Base-by-base conservation (phyloP, 2,113 vertebrate species). In the Daphoenositta chrysoptera region DNA sequence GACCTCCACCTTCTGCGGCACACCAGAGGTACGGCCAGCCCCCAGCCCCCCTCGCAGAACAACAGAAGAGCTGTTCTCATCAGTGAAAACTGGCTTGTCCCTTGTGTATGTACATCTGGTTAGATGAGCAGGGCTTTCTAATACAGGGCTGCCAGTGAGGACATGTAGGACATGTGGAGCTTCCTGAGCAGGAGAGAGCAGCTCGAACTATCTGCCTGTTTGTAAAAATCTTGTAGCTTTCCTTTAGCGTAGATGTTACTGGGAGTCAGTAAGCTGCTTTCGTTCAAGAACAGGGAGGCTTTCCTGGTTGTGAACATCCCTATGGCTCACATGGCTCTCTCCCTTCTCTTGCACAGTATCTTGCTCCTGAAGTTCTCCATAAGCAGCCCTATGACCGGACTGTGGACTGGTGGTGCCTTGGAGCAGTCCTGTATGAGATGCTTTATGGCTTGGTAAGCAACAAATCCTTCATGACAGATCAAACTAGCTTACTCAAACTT, bases 391-490 rank as follows among this genome's bases (percentile, higher is more conserved):
- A 99, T 20, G 99, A 99, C 96, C 97, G 99, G 47, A 99, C 99
- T 1, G 99, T 99, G 80, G 99, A 99, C 98, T 99, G 99, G 99
- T 99, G 99, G 99, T 99, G 99, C 96, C 98, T 99, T 83, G 99
- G 99, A 51, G 99, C 99, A 9, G 99, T 99, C 86, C 97, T 99
- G 28, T 99, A 99, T 7, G 99, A 99, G 97, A 99, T 99, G 99
- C 98, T 99, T 10, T 99, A 99, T 89, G 99, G 99, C 97, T 96
- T 99, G 98, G 99, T 99, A 98, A 98, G 99, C 92, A 93, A 40
- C 1, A 5, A 50, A 6, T 48, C 40, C 24, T 69, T 22, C 2
- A 0, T 17, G 56, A 51, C 21, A 24, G 18, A 87, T 61, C 16
- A 70, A 45, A 76, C 28, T 7, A n/a, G 9, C 37, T 84, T n/a